These are phyloP conservation scores for Clepsis dumicolana DNA, from an alignment of 2,888 invertebrate species.

Conservation along the genomic window DNA sequence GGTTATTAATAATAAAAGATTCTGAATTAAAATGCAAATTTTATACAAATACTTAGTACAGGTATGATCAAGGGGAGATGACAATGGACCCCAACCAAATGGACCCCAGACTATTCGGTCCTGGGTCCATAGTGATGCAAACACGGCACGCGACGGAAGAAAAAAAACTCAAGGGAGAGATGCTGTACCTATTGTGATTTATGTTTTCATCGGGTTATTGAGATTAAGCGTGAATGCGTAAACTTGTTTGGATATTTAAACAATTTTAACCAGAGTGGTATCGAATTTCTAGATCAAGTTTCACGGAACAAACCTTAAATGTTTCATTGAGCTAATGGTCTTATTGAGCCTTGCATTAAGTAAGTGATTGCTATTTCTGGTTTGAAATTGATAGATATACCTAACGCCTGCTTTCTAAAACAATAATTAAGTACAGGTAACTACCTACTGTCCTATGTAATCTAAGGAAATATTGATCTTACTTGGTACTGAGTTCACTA, in stretches of 20 bases:
- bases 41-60: conserved; percentile 4
- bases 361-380: no score
- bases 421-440: background rate
- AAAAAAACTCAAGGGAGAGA: conserved; percentile 25
- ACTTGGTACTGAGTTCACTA: no score
- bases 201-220: conserved; percentile 32
- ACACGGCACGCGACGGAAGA: conserved; percentile 32
- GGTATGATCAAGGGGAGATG: conserved; percentile 16
- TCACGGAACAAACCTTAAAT: background rate
- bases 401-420: no score
- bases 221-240: conserved; percentile 21
- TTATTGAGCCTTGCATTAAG: no score
- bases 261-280: conserved; percentile 1
- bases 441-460: no score
- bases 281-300: background rate
- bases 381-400: no score
- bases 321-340: no score
- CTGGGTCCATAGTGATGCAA: conserved; percentile 29
- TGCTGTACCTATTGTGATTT: conserved; percentile 26
- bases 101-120: background rate
- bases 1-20: conserved; percentile 1
- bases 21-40: background rate
- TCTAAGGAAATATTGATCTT: no score
- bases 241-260: conserved; percentile 3
- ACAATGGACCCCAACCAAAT: conserved; percentile 16